Evolutionary conservation across 2,888 invertebrate species (phyloP).

Genomic region (Eilema caniola): DNA sequence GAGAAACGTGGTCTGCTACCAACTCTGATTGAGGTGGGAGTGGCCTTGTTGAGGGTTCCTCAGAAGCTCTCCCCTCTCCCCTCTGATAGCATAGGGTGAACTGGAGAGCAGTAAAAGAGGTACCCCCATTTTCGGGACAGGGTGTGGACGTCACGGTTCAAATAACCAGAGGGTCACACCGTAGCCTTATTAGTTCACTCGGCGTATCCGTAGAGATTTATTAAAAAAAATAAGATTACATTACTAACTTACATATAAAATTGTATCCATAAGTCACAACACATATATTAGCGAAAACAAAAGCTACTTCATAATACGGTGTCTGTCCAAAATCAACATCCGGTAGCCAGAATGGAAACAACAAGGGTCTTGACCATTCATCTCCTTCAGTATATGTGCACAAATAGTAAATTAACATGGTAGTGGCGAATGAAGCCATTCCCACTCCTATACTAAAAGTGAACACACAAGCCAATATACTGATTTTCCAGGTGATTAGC

Average conservation of each 20-base stretch:
- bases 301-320: constrained; percentile 65
- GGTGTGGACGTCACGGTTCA: no score
- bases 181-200: no score
- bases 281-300: constrained; percentile 56
- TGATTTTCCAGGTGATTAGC: constrained; percentile 63
- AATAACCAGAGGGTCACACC: no score
- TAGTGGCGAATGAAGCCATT: constrained; percentile 49
- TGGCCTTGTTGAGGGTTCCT: no score
- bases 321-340: constrained; percentile 58
- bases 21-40: no score
- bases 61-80: no score
- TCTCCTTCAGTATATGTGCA: constrained; percentile 50
- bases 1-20: no score
- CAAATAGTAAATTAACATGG: constrained; percentile 53
- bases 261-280: constrained; percentile 53
- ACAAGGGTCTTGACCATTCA: constrained; percentile 55
- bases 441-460: constrained; percentile 37
- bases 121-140: no score
- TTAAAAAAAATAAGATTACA: neutral
- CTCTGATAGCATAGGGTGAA: no score
- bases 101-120: no score
- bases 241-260: constrained; percentile 66
- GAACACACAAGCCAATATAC: constrained; percentile 53
- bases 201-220: no score
- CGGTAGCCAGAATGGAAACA: constrained; percentile 67